phyloP scores from a whole-genome alignment of 1,140 invertebrate species.

The Drosophila bifasciata region DNA sequence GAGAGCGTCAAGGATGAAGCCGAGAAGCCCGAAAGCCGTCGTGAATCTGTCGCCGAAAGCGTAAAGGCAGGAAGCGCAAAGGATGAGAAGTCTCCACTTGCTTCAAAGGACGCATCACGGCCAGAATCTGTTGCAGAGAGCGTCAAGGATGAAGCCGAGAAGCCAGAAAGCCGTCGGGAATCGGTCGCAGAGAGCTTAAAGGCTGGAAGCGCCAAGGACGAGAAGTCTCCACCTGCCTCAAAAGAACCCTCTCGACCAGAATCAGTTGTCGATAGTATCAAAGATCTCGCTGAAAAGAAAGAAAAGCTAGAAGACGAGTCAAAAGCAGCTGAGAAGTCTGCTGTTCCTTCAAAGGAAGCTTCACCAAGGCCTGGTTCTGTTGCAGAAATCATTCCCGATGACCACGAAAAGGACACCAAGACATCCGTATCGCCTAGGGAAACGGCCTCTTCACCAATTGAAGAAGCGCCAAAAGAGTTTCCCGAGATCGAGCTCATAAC shows the following conservation, averaged over 20 bases:
- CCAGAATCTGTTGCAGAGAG: conserved; percentile 11
- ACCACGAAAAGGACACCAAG: no score
- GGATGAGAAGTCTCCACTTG: conserved; percentile 4
- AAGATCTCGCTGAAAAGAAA: neutral
- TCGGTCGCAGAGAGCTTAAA: neutral
- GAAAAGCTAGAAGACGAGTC: no score
- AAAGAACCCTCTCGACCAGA: conserved; percentile 3
- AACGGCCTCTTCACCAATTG: no score
- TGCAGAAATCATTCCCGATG: no score
- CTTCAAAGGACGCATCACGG: conserved; percentile 20
- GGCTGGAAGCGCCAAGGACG: no score
- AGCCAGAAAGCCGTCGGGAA: no score
- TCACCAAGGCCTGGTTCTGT: no score
- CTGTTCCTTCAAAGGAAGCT: no score
- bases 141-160: no score
- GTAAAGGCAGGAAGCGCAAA: conserved; percentile 2
- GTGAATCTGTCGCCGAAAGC: conserved; percentile 20
- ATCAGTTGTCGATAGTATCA: neutral
- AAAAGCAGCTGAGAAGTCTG: no score
- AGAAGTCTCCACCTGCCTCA: neutral
- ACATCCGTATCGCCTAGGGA: no score
- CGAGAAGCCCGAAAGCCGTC: conserved; percentile 2
- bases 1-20: no score
- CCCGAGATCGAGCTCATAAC: conserved; percentile 23
- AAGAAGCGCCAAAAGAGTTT: conserved; percentile 52